These are phyloP conservation scores for Nycteola revayana DNA, from an alignment of 2,888 invertebrate species.

Conservation along the genomic window DNA sequence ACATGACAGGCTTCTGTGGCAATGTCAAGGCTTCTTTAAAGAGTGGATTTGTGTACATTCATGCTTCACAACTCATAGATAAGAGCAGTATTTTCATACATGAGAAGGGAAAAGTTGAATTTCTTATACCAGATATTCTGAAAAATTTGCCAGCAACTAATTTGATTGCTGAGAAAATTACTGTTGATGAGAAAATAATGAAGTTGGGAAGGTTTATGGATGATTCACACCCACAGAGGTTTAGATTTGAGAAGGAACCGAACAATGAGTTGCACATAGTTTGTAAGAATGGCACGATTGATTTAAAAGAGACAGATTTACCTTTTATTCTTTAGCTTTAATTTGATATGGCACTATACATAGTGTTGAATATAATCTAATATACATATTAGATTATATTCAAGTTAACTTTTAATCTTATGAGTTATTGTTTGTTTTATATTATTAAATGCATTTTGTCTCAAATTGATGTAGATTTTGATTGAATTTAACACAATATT, in stretches of 20 bases:
- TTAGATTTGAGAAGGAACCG: conserved; percentile 68
- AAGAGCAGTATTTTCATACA: conserved; percentile 79
- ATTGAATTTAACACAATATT: no score
- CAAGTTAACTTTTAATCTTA: conserved; percentile 19
- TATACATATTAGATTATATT: conserved; percentile 24
- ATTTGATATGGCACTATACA: no score
- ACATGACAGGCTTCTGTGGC: conserved; percentile 70
- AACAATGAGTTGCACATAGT: conserved; percentile 73
- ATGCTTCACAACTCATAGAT: conserved; percentile 64
- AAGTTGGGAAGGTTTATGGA: conserved; percentile 74
- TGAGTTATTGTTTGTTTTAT: conserved; percentile 18
- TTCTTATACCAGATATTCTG: conserved; percentile 65
- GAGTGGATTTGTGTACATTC: conserved; percentile 73
- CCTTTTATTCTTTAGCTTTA: conserved; percentile 57
- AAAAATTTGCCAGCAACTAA: conserved; percentile 72
- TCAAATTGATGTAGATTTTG: conserved; percentile 23
- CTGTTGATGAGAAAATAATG: conserved; percentile 69
- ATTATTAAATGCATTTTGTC: conserved; percentile 27
- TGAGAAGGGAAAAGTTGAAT: conserved; percentile 74
- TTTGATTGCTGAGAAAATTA: conserved; percentile 74
- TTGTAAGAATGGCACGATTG: conserved; percentile 77
- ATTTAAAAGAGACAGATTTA: conserved; percentile 64
- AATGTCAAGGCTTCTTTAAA: conserved; percentile 70
- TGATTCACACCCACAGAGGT: conserved; percentile 70
- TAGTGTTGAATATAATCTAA: no score